A percentile compares a stretch with the other conserved stretches of the same genome.
phyloP scores from a whole-genome alignment of 1,140 invertebrate genomes.

The Lerema accius region DNA sequence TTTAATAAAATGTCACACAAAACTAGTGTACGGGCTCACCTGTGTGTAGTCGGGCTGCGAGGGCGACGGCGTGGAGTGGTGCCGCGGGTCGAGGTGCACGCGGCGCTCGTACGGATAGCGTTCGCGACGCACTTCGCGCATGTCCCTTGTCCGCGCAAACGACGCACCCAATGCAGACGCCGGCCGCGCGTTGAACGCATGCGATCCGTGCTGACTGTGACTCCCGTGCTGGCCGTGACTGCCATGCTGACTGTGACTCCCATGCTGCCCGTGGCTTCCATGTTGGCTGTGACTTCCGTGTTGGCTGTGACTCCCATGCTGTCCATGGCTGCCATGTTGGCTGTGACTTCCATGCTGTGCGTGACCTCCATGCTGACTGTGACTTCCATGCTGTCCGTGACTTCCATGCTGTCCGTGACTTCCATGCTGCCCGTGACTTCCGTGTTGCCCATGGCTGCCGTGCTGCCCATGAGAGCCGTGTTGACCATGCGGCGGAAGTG shows the following conservation, averaged over 20 bases:
- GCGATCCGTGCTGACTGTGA: conserved; percentile 25
- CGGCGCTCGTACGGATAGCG: conserved; percentile 54
- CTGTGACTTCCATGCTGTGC: background rate
- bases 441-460: too few species aligned
- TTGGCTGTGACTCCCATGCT: too few species aligned
- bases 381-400: too few species aligned
- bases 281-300: conserved; percentile 15
- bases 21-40: too few species aligned
- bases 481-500: conserved; percentile 28
- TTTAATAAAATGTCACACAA: too few species aligned
- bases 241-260: conserved; percentile 3
- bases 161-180: conserved; percentile 53
- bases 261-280: conserved; percentile 3
- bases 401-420: too few species aligned
- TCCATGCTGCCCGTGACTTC: too few species aligned
- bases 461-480: conserved; percentile 4
- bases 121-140: conserved; percentile 50
- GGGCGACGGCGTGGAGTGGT: conserved; percentile 72
- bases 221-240: background rate
- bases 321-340: too few species aligned
- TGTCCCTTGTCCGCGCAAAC: conserved; percentile 42
- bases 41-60: conserved; percentile 86
- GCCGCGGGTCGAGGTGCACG: conserved; percentile 45
- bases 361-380: too few species aligned
- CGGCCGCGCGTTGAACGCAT: conserved; percentile 36